Evolutionary conservation across 2,797 vertebrate species (phyloP).

Genomic region (Eptatretus atami): DNA sequence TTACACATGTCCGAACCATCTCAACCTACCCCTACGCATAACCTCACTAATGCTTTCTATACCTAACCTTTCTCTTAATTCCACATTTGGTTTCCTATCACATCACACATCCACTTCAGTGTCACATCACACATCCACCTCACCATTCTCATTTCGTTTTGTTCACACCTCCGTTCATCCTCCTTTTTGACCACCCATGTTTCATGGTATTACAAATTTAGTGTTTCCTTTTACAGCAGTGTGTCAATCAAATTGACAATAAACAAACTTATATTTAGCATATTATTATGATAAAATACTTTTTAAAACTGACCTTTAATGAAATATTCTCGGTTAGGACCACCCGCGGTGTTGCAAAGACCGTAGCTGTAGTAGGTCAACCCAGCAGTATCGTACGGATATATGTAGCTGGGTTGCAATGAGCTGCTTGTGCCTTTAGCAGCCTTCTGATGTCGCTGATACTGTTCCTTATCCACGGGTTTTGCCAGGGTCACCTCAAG

Average conservation of each 20-base stretch:
- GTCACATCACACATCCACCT: background rate
- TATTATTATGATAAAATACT: background rate
- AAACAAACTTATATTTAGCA: background rate
- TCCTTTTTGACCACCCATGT: background rate
- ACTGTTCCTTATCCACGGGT: conserved; percentile 94
- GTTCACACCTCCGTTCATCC: background rate
- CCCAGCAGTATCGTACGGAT: conserved; percentile 77
- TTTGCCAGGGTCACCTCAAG: conserved; percentile 93
- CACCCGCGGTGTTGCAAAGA: conserved; percentile 56
- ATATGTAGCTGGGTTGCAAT: conserved; percentile 47
- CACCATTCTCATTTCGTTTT: too few species aligned
- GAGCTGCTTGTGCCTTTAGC: conserved; percentile 26
- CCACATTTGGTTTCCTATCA: too few species aligned
- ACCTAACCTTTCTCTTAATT: too few species aligned
- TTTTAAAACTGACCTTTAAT: conserved; percentile 53
- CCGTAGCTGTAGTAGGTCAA: conserved; percentile 65
- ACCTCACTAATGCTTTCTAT: too few species aligned
- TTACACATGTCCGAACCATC: too few species aligned
- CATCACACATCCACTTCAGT: background rate
- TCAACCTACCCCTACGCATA: too few species aligned
- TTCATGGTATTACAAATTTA: background rate
- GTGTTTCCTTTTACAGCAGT: too few species aligned
- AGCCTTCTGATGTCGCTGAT: conserved; percentile 84
- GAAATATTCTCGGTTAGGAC: conserved; percentile 95
- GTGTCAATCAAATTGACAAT: too few species aligned